Evolutionary conservation across 2,888 invertebrate species (phyloP).

Genomic region (Epistrophe grossulariae): DNA sequence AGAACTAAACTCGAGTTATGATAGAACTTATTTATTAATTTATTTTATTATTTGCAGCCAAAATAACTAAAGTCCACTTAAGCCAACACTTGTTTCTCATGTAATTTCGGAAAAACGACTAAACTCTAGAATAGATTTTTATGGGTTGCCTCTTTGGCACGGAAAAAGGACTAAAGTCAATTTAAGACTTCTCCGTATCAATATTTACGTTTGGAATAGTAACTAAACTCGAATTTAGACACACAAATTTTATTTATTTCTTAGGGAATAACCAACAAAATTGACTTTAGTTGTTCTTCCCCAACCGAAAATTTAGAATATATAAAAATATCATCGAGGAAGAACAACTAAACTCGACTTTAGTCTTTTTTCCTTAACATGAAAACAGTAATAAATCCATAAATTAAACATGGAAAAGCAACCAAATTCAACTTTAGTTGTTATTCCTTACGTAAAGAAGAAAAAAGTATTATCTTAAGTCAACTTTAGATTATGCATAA

Average conservation of each 20-base stretch:
- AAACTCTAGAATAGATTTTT: neutral
- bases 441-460: constrained; percentile 1
- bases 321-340: too few relatives aligned
- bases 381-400: neutral
- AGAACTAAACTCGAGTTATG: too few relatives aligned
- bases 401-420: constrained; percentile 5
- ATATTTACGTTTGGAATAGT: neutral
- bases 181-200: neutral
- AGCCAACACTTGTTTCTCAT: neutral
- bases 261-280: neutral
- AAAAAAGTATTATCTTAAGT: neutral
- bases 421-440: constrained; percentile 5
- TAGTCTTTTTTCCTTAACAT: too few relatives aligned
- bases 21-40: neutral
- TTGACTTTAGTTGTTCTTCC: neutral
- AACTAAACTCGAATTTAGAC: neutral
- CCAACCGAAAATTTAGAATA: neutral
- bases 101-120: neutral
- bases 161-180: neutral
- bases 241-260: neutral
- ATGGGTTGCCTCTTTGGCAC: neutral
- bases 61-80: neutral
- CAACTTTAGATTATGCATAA: neutral
- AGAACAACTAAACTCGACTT: too few relatives aligned
- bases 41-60: neutral